These are phyloP conservation scores for Poecilia velifera DNA, from an alignment of 2,797 vertebrate genomes.

Conservation along the genomic window DNA sequence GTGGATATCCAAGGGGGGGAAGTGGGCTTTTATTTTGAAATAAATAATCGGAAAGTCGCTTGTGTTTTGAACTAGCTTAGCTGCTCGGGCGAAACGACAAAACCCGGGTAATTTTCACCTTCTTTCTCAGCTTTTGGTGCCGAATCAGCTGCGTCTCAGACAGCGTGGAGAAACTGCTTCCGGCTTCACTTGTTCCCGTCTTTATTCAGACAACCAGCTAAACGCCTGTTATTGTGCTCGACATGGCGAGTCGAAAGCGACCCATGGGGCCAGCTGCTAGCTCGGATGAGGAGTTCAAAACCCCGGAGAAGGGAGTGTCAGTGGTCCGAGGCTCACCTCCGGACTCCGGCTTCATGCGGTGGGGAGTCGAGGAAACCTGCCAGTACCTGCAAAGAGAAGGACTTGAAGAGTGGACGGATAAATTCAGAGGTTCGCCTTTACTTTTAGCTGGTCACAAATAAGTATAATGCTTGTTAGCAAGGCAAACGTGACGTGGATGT, in stretches of 20 bases:
- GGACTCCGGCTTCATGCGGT: constrained; percentile 57
- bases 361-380: constrained; percentile 74
- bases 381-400: constrained; percentile 63
- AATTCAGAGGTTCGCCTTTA: constrained; percentile 70
- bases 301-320: constrained; percentile 67
- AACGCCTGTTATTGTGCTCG: background rate
- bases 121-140: background rate
- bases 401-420: constrained; percentile 51
- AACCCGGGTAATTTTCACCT: constrained; percentile 55
- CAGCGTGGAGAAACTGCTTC: background rate
- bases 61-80: rapidly evolving
- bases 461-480: background rate
- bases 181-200: rapidly evolving
- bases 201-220: rapidly evolving
- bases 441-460: background rate
- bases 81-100: background rate
- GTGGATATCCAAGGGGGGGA: too few species aligned
- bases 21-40: constrained; percentile 48
- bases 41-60: background rate
- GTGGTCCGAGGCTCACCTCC: background rate
- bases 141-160: constrained; percentile 4
- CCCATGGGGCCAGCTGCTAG: background rate
- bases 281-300: constrained; percentile 28
- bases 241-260: constrained; percentile 74
- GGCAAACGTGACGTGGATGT: background rate